Base-by-base conservation (phyloP, 2,113 vertebrate species). In the Eretmochelys imbricata region DNA sequence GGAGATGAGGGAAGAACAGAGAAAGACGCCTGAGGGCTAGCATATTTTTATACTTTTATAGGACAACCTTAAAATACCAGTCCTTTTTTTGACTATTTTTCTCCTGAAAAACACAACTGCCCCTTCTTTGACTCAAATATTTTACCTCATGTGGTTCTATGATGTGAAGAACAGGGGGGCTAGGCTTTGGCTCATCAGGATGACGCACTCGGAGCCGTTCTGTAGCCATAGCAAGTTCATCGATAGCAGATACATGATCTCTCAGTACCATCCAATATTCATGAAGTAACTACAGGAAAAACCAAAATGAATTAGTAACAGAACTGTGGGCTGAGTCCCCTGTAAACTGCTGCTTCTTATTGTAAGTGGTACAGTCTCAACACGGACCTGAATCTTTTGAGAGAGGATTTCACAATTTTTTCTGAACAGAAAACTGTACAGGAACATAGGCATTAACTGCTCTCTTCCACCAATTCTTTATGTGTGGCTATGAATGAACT, bases 211-310 rank as follows among this genome's bases (percentile, higher is more conserved):
- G 98, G 17, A 99, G 98, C 14, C 99, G 98, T 91, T 99, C 99
- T 0, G 99, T 99, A 55, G 99, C 99, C 99, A 99, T 99, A 9
- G 99, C 99, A 97, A 99, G 97, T 81, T 99, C 99, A 95, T 99
- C 99, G 55, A 99, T 99, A 94, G 99, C 99, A 38, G 99, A 99
- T 31, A 99, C 99, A 0, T 99, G 99, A 94, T 99, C 99, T 89
- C 99, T 98, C 78, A 99, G 98, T 6, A 99, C 99, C 99, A 99
- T 99, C 99, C 99, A 99, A 94, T 99, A 99, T 97, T 99, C 99
- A 42, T 99, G 99, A 95, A 99, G 98, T 84, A 99, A 98, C 99
- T 99, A 90, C 17, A 94, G 78, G 42, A 80, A 94, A 89, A 59
- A 7, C 59, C n/a, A 87, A 76, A 80, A 91, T 38, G 86, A 89